Percentiles rank a stretch among this genome's conserved stretches.
These are phyloP conservation scores for Sebastes hopkinsi DNA, from an alignment of 2,797 vertebrate genomes.

Conservation along the genomic window DNA sequence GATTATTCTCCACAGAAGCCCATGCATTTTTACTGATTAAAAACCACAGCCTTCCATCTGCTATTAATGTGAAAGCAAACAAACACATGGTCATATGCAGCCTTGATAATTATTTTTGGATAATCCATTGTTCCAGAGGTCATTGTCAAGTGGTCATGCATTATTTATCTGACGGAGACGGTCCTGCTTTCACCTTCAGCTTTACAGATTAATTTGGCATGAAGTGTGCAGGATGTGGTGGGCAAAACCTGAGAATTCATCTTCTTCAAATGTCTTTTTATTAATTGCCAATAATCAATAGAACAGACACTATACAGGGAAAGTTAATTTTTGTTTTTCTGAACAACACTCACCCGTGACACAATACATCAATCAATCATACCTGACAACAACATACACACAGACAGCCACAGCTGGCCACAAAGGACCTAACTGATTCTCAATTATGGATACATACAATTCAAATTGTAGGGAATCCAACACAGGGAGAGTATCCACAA, in stretches of 20 bases:
- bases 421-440: no score
- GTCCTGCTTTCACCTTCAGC: slow-evolving; percentile 6
- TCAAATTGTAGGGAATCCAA: fast-evolving
- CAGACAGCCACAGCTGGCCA: no score
- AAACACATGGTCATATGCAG: slow-evolving; percentile 35
- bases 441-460: no score
- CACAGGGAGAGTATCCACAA: no score
- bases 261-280: neutral
- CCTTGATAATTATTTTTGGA: slow-evolving; percentile 51
- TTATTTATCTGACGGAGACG: slow-evolving; percentile 41
- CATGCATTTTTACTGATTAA: slow-evolving; percentile 36
- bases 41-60: slow-evolving; percentile 22
- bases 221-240: neutral
- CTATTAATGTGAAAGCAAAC: slow-evolving; percentile 32
- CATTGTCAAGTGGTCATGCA: slow-evolving; percentile 39
- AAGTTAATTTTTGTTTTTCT: no score
- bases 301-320: no score
- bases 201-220: slow-evolving; percentile 30
- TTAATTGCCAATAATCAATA: no score
- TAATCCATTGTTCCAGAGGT: slow-evolving; percentile 46
- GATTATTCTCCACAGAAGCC: neutral
- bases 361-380: no score
- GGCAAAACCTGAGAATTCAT: neutral
- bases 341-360: no score
- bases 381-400: no score